Percentiles rank a stretch among this genome's conserved stretches.
Evolutionary conservation across 1,140 invertebrate genomes (phyloP).

Genomic region (fruit fly (Drosophila melanogaster)): Release_6_plus_ISO1_MT NT_037436.4:22750001-22750500

Average conservation of each 20-base stretch:
- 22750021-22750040: neutral
- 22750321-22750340: neutral
- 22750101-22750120: constrained; percentile 14
- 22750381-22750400: constrained; percentile 23
- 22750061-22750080: neutral
- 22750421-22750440: neutral
- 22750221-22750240: too few species aligned
- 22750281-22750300: neutral
- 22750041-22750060: neutral
- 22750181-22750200: constrained; percentile 56
- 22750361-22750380: constrained; percentile 24
- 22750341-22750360: constrained; percentile 12
- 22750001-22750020: too few species aligned
- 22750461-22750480: constrained; percentile 10
- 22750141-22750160: constrained; percentile 34
- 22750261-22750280: constrained; percentile 4
- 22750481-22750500: constrained; percentile 5
- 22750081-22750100: constrained; percentile 25
- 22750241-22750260: constrained; percentile 7
- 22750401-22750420: neutral
- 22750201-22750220: constrained; percentile 37
- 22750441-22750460: neutral
- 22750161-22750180: constrained; percentile 64
- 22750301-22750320: neutral
- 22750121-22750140: neutral